Evolutionary conservation across 2,888 invertebrate genomes (phyloP), one percentile per base, ranked within the genome.

Genomic region (Cordilura impudica): DNA sequence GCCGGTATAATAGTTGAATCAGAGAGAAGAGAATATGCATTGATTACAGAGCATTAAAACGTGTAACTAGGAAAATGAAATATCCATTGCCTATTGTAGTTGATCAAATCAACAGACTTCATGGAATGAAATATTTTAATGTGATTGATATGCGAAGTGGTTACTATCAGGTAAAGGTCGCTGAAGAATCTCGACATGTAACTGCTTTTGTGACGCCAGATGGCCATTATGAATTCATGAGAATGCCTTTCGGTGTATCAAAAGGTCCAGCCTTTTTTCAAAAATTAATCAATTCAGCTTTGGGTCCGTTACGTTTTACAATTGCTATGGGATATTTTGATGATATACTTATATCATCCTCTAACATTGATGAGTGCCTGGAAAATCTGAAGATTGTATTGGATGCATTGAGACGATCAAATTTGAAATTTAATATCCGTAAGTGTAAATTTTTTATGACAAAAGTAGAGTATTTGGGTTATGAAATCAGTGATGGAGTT

Each of bases 261-360:
- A 82, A 81, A n/a, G 81, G 81, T 1, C 82, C 83, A 0, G 78
- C 84, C 0, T 83, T 83, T 0, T 85, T 86, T n/a, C 83, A 85
- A 61, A 53, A 83, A 2, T 21, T 83, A n/a, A 84, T 85, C 78
- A 73, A 74, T 31, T 26, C 47, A 4, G 14, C 29, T 1, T 19
- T 61, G 19, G 47, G 61, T 5, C 47, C 61, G 5, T 47, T 61
- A 8, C 47, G 61, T 47, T 61, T 61, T 18, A 47, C 51, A 3
- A 70, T 70, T 6, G 60, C 70, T 7, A 51, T 60, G 70, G 49
- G 23, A 3, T 70, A 51, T 43, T 70, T 70, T n/a, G n/a, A n/a
- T n/a, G n/a, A n/a, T n/a, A n/a, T n/a, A n/a, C n/a, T n/a, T n/a
- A n/a, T n/a, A n/a, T n/a, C 69, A 12, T 43, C 21, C 14, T 7